Evolutionary conservation across 1,140 invertebrate genomes (phyloP), one percentile per base, ranked within the genome.

Genomic region (Zaprionus camerounensis): DNA sequence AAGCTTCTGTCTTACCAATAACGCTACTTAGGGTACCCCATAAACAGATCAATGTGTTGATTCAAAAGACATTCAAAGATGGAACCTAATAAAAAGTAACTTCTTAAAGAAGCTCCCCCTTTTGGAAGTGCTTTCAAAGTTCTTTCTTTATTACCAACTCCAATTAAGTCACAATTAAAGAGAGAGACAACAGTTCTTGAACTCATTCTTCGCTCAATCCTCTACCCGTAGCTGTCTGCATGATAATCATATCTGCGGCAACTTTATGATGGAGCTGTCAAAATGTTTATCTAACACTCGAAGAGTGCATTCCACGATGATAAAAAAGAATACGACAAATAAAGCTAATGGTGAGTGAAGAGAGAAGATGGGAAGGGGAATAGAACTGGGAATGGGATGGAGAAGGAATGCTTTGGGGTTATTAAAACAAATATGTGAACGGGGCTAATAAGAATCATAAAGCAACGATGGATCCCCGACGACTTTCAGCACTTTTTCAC

Each of bases 261-360:
- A 78, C 70, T 82, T 88, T 77, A 87, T 78, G 83, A 75, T 76
- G 65, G 65, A 51, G 71, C 75, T 86, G 82, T 86, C 84, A 88
- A 88, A 86, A 87, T 86, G 73, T 83, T 86, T 86, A 88, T 88
- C 84, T 88, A 80, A 75, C 84, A 88, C 84, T 83, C 66, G 82
- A 84, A 55, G 64, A 65, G 12, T 20, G 78, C 62, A 63, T 53
- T 77, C 68, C 61, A 62, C 44, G 68, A 80, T 80, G 76, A 80
- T 86, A 79, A 82, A 84, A 81, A 63, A 64, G 58, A 77, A 81
- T 65, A 73, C 70, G 68, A 79, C 75, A 82, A 86, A 86, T 80
- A 82, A 86, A 87, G 55, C 79, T 82, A 79, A 86, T 82, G 67
- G 75, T 53, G 74, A 9, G 12, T 2, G 15, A 22, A 15, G 51